Conservation (phyloP, 53 echinoderm and acorn worm genomes). For the Stichopus horrens region DNA sequence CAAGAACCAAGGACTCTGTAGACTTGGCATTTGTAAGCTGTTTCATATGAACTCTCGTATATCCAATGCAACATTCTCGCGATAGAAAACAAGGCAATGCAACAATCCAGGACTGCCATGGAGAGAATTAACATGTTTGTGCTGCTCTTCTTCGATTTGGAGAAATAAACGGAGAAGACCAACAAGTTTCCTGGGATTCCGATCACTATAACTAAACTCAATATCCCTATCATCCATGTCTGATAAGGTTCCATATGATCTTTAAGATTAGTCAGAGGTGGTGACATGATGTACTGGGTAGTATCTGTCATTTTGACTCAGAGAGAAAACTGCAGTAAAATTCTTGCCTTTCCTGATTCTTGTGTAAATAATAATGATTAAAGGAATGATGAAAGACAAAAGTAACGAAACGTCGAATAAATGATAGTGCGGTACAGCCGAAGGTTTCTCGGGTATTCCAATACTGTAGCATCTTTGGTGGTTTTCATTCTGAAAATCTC, state of each 20-base stretch:
- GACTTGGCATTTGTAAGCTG: slow-evolving; percentile 48
- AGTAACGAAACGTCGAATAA: too few species aligned
- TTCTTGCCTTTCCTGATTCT: too few species aligned
- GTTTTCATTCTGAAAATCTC: too few species aligned
- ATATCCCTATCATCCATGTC: slow-evolving; percentile 59
- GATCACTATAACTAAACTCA: slow-evolving; percentile 54
- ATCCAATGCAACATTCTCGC: slow-evolving; percentile 67
- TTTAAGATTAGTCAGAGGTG: background rate
- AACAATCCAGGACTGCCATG: slow-evolving; percentile 56
- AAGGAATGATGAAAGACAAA: too few species aligned
- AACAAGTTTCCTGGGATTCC: slow-evolving; percentile 75
- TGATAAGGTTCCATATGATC: slow-evolving; percentile 26
- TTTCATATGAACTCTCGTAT: slow-evolving; percentile 54
- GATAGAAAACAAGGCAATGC: slow-evolving; percentile 56
- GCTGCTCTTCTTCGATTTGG: slow-evolving; percentile 56
- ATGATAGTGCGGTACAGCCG: too few species aligned
- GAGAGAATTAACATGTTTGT: slow-evolving; percentile 64
- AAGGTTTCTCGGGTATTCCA: too few species aligned
- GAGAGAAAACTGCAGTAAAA: too few species aligned
- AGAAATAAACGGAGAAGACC: slow-evolving; percentile 60
- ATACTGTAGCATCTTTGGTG: too few species aligned
- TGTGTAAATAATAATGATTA: too few species aligned
- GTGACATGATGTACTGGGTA: too few species aligned
- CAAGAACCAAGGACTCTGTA: slow-evolving; percentile 64
- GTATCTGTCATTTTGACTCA: too few species aligned